Base-by-base conservation (phyloP, 2,797 vertebrate genomes). In the Chromobotia macracanthus region DNA sequence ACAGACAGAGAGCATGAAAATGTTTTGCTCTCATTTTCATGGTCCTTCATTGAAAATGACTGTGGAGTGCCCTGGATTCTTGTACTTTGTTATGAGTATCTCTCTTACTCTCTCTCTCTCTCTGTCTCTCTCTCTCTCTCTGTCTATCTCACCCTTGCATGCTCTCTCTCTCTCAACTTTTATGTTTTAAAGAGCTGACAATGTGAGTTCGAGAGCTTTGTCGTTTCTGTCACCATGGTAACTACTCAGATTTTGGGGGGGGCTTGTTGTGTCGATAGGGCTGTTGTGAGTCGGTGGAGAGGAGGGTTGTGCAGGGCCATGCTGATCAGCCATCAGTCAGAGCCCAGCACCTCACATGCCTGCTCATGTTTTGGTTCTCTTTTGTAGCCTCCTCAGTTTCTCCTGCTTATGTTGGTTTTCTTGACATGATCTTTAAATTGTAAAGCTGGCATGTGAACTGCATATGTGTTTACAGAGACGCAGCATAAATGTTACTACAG, bases 151-250 rank as follows among this genome's bases (percentile, higher is more conserved):
- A 15, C 56, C n/a, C 74, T 66, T 58, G 65, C 65, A 60, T 51
- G 11, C 53, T 38, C 15, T 31, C 31, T 31, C n/a, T 51, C 13
- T 56, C 53, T 74, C 50, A 72, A 64, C 46, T 72, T 72, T 75
- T 80, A 75, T 82, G 67, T 80, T 82, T 84, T 84, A 83, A 83
- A 83, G 76, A 82, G 80, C 70, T 69, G 64, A 80, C 55, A 65
- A 77, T 77, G 63, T 50, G 74, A 71, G 73, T 71, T 75, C 0
- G 50, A 84, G 80, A 69, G 66, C 80, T 72, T 82, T 80, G 80
- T 75, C 61, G 44, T 69, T 51, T 38, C 4, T 5, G 71, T 82
- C 67, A 44, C 82, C 77, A 84, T 84, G 71, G 82, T 65, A 84
- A 79, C 80, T 75, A 60, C 75, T 72, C 25, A 1, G 68, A 73